phyloP scores from a whole-genome alignment of 2,797 vertebrate species.

The Hemitrygon akajei region DNA sequence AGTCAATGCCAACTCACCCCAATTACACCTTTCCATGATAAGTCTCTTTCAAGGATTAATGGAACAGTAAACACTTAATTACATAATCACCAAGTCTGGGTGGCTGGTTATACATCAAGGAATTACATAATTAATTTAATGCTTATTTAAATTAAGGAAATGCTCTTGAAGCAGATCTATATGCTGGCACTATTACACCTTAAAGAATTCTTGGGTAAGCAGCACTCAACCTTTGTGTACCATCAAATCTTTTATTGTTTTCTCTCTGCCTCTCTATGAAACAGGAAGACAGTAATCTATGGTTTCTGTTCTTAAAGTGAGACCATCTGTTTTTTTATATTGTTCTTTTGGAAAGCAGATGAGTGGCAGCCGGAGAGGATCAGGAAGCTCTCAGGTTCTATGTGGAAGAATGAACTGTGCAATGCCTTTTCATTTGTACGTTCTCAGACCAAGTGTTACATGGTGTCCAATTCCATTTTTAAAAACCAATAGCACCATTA shows the following conservation, averaged over 20 bases:
- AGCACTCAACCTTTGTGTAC: neutral
- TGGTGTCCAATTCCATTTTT: too few relatives aligned
- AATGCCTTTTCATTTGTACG: too few relatives aligned
- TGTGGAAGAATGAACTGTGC: too few relatives aligned
- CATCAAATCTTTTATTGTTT: neutral
- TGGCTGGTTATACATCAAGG: neutral
- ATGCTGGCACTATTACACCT: neutral
- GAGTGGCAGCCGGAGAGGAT: neutral
- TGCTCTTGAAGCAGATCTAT: neutral
- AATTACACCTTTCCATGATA: neutral
- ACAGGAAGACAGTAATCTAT: neutral
- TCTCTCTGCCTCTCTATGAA: neutral
- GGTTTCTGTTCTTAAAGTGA: neutral
- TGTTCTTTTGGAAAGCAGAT: neutral
- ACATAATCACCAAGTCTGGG: neutral
- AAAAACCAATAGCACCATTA: too few relatives aligned
- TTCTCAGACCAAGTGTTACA: too few relatives aligned
- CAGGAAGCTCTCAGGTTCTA: neutral
- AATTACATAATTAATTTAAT: neutral
- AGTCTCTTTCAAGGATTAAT: neutral
- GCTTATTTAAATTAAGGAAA: neutral
- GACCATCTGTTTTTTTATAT: neutral
- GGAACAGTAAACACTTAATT: neutral
- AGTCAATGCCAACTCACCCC: conserved; percentile 3
- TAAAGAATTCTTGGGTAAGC: neutral